Evolutionary conservation across 2,888 invertebrate genomes (phyloP).

Genomic region (Bruchidius siliquastri): DNA sequence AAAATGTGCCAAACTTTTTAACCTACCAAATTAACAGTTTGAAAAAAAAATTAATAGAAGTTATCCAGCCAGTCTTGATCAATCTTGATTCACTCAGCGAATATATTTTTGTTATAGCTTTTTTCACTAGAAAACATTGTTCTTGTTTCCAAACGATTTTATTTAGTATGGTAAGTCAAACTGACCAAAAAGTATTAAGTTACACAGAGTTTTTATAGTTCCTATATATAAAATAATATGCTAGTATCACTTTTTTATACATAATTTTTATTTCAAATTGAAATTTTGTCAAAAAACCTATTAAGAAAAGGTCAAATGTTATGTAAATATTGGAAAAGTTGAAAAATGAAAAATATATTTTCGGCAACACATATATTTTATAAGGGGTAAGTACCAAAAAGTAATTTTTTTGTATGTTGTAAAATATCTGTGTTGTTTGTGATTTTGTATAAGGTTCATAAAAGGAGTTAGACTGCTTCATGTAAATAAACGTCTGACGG

Average conservation of each 20-base stretch:
- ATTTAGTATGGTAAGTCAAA: not conserved
- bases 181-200: not conserved
- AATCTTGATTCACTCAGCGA: too few relatives aligned
- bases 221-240: not conserved
- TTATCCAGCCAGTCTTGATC: not conserved
- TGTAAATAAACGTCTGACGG: not conserved
- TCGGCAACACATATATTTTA: slow-evolving; percentile 5
- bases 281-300: not conserved
- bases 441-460: slow-evolving; percentile 4
- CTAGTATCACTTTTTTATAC: not conserved
- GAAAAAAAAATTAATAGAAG: too few relatives aligned
- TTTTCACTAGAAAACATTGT: not conserved
- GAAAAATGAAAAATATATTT: not conserved
- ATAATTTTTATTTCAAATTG: not conserved
- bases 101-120: not conserved
- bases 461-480: slow-evolving; percentile 35
- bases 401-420: slow-evolving; percentile 4
- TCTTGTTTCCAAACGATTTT: not conserved
- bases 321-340: not conserved
- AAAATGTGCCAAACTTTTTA: too few relatives aligned
- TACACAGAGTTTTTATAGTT: not conserved
- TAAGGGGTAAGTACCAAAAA: not conserved
- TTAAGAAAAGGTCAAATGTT: not conserved
- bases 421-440: slow-evolving; percentile 6
- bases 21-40: too few relatives aligned